phyloP scores from a whole-genome alignment of 2,113 vertebrate species.

The Smithornis capensis region DNA sequence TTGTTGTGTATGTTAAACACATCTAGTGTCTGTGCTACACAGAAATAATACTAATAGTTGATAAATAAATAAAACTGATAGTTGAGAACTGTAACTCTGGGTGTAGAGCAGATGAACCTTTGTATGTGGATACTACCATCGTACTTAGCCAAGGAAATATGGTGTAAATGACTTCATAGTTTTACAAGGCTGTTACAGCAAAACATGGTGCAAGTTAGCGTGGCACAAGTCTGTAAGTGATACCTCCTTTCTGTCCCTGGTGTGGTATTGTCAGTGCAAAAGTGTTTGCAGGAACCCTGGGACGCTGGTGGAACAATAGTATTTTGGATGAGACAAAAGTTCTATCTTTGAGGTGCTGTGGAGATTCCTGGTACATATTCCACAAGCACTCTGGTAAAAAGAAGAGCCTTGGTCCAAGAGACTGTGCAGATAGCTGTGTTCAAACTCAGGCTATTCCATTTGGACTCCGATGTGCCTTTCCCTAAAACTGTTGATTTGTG shows the following conservation, averaged over 20 bases:
- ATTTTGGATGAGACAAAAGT: neutral
- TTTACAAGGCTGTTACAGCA: neutral
- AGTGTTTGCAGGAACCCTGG: neutral
- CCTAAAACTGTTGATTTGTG: neutral
- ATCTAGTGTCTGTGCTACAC: neutral
- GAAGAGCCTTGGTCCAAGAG: neutral
- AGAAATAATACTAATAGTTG: neutral
- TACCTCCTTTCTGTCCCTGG: neutral
- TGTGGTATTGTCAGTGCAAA: accelerated
- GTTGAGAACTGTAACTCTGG: neutral
- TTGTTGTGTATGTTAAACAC: neutral
- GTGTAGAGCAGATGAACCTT: neutral
- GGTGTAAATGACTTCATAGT: neutral
- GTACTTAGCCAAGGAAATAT: neutral
- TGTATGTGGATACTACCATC: neutral
- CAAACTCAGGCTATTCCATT: neutral
- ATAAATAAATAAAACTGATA: neutral
- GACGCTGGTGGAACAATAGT: accelerated
- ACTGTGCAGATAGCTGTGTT: neutral
- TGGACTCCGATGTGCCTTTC: neutral
- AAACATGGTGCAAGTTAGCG: neutral
- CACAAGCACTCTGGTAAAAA: neutral
- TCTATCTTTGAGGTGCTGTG: neutral
- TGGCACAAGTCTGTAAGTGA: neutral
- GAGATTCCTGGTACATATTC: neutral